A percentile compares a stretch with the other conserved stretches of the same genome.
These are phyloP conservation scores for Conus ventricosus DNA, from an alignment of 1,140 invertebrate species.

Conservation along the genomic window DNA sequence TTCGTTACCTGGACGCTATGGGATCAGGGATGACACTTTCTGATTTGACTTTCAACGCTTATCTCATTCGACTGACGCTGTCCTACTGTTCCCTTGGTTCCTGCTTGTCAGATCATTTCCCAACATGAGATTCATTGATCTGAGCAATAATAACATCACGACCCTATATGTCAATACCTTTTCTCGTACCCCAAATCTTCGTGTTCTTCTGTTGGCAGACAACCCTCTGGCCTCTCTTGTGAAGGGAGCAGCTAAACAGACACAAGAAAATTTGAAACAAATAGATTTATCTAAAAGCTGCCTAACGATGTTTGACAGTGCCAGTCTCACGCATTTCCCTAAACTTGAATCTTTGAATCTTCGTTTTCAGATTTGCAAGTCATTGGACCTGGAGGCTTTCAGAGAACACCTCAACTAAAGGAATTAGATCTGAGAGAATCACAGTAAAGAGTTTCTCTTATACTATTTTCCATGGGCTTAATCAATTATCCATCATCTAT, in stretches of 20 bases:
- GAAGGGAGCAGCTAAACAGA: neutral
- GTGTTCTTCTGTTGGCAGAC: constrained; percentile 3
- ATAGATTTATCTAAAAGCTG: neutral
- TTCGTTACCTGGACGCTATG: constrained; percentile 12
- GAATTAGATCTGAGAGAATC: neutral
- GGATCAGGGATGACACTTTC: neutral
- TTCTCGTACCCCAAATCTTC: neutral
- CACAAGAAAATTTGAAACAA: neutral
- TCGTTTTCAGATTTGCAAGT: neutral
- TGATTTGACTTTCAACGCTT: neutral
- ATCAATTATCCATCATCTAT: neutral
- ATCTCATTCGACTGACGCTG: neutral
- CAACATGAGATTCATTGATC: constrained; percentile 5
- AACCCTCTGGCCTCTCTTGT: neutral
- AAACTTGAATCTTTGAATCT: neutral
- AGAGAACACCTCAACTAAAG: neutral
- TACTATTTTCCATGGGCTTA: neutral
- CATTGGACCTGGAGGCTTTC: neutral
- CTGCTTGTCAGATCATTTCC: neutral
- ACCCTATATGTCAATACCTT: neutral
- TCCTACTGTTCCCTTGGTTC: neutral
- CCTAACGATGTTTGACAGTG: neutral
- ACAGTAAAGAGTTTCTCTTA: neutral
- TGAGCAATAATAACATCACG: constrained; percentile 32
- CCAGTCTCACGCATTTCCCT: neutral